These are phyloP conservation scores for Cynoglossus semilaevis DNA, from an alignment of 2,113 vertebrate species.

Conservation along the genomic window DNA sequence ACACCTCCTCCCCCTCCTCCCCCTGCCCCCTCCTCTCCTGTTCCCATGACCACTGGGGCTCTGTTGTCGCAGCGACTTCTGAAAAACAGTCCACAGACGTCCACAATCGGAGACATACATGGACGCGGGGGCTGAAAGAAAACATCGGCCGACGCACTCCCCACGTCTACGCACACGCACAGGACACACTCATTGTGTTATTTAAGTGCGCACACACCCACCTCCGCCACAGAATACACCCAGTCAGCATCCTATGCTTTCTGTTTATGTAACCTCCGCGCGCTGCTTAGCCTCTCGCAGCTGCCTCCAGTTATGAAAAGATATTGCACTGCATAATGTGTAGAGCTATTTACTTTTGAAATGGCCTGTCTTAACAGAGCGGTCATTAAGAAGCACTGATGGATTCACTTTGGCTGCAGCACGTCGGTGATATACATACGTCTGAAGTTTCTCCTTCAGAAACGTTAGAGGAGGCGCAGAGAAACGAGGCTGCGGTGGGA, in stretches of 20 bases:
- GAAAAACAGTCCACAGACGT: conserved; percentile 44
- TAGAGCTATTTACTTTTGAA: conserved; percentile 50
- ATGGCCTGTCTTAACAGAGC: conserved; percentile 43
- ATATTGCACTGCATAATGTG: conserved; percentile 60
- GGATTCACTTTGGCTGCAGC: conserved; percentile 36
- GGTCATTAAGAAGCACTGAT: conserved; percentile 57
- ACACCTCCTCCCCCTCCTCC: conserved; percentile 39
- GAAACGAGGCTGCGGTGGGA: conserved; percentile 42
- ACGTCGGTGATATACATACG: conserved; percentile 17
- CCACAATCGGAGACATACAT: background rate
- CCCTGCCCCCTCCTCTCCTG: conserved; percentile 23
- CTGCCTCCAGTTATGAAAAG: conserved; percentile 57
- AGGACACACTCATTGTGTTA: conserved; percentile 4
- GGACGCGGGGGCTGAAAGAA: background rate
- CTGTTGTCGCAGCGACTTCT: conserved; percentile 59
- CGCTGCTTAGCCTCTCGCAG: conserved; percentile 38
- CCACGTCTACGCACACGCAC: background rate
- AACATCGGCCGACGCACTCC: background rate
- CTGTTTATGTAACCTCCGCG: conserved; percentile 58
- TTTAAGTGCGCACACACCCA: conserved; percentile 12
- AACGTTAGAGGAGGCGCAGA: background rate
- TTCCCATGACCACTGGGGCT: conserved; percentile 64
- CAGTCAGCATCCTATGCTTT: conserved; percentile 58
- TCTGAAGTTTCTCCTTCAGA: too few relatives aligned
- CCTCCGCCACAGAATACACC: conserved; percentile 30